phyloP scores from a whole-genome alignment of 1,140 invertebrate genomes.

The Drosophila nebulosa region DNA sequence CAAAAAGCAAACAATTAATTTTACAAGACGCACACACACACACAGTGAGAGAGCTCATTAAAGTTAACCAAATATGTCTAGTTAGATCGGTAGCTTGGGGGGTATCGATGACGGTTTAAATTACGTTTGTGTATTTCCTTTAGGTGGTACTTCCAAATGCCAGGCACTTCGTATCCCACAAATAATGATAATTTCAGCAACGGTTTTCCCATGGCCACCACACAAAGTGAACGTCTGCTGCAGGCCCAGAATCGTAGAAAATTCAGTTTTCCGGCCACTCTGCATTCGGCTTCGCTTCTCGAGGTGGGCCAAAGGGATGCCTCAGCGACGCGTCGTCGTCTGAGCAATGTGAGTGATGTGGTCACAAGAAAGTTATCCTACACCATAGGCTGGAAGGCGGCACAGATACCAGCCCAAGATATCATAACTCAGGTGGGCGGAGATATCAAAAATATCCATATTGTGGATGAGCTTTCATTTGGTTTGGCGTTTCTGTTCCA shows the following conservation, averaged over 20 bases:
- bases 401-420: constrained; percentile 83
- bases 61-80: constrained; percentile 6
- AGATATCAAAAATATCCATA: not conserved
- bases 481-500: not conserved
- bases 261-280: constrained; percentile 83
- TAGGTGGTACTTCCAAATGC: constrained; percentile 61
- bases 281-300: constrained; percentile 80
- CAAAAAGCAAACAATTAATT: constrained; percentile 45
- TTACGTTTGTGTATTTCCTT: constrained; percentile 23
- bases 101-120: constrained; percentile 10
- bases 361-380: constrained; percentile 86
- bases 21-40: constrained; percentile 27
- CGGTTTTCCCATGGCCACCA: constrained; percentile 62
- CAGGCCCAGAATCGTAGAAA: constrained; percentile 81
- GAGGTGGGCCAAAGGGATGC: constrained; percentile 61
- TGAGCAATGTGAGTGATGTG: constrained; percentile 87
- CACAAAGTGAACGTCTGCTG: constrained; percentile 56
- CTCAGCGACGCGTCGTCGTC: constrained; percentile 82
- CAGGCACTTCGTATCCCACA: constrained; percentile 66
- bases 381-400: constrained; percentile 86
- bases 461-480: not conserved
- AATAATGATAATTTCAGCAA: constrained; percentile 71
- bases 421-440: constrained; percentile 82
- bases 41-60: constrained; percentile 11
- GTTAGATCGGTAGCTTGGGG: constrained; percentile 11